Evolutionary conservation across 1,140 invertebrate species (phyloP).

Genomic region (Tetranychus urticae): DNA sequence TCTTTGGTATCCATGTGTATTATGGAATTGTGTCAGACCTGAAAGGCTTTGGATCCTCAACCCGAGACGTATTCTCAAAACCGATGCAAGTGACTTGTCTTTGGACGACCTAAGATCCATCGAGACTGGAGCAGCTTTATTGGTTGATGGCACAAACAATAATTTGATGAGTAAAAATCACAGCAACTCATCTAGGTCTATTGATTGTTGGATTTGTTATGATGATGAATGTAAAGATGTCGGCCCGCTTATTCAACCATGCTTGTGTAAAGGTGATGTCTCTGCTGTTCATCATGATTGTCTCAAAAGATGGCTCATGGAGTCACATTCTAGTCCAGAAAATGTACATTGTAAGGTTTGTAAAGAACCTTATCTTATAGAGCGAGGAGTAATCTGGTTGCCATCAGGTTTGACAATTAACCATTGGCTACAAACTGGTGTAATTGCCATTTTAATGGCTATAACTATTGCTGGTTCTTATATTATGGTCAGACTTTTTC

Average conservation of each 20-base stretch:
- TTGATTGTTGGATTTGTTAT: slow-evolving; percentile 82
- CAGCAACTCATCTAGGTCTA: not conserved
- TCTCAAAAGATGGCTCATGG: slow-evolving; percentile 61
- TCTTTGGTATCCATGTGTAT: slow-evolving; percentile 75
- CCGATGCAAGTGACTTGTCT: slow-evolving; percentile 20
- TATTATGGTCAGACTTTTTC: slow-evolving; percentile 50
- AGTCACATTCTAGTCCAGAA: slow-evolving; percentile 36
- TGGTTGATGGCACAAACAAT: not conserved
- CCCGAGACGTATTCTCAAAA: slow-evolving; percentile 54
- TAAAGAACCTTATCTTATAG: slow-evolving; percentile 40
- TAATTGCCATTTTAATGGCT: slow-evolving; percentile 40
- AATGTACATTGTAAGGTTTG: slow-evolving; percentile 53
- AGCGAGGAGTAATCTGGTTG: slow-evolving; percentile 33
- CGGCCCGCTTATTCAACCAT: slow-evolving; percentile 60
- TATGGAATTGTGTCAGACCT: slow-evolving; percentile 82
- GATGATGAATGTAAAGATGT: slow-evolving; percentile 47
- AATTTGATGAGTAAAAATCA: not conserved
- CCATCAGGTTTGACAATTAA: slow-evolving; percentile 33
- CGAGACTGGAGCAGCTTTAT: slow-evolving; percentile 1
- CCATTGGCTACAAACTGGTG: slow-evolving; percentile 49
- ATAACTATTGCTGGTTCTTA: slow-evolving; percentile 47
- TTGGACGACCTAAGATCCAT: slow-evolving; percentile 3
- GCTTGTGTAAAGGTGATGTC: slow-evolving; percentile 67
- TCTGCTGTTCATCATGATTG: slow-evolving; percentile 74
- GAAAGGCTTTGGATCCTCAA: slow-evolving; percentile 80